These are phyloP conservation scores for Brachionus rotundiformis DNA, from an alignment of 1,140 invertebrate species.

Conservation along the genomic window DNA sequence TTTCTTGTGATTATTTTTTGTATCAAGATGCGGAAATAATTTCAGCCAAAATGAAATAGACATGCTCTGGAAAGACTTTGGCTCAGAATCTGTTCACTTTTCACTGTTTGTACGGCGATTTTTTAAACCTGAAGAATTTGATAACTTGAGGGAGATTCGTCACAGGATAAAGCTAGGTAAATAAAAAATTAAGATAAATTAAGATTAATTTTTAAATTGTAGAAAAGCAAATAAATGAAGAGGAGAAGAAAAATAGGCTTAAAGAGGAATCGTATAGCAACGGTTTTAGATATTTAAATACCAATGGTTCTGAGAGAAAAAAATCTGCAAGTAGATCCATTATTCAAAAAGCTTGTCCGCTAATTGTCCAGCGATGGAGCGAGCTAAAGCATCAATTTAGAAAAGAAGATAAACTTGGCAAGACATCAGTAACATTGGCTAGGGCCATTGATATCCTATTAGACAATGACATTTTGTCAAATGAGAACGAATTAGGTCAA, in stretches of 20 bases:
- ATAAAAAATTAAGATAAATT: neutral
- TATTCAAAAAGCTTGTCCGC: neutral
- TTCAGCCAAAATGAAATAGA: constrained; percentile 31
- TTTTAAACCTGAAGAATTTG: constrained; percentile 28
- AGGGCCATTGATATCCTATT: neutral
- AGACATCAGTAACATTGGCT: neutral
- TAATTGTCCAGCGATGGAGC: neutral
- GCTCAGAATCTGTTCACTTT: constrained; percentile 27
- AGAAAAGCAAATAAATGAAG: neutral
- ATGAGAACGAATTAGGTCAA: neutral
- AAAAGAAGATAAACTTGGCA: neutral
- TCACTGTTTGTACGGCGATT: constrained; percentile 20
- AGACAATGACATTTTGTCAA: neutral
- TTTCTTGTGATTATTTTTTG: neutral
- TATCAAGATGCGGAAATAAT: neutral
- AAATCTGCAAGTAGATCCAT: neutral
- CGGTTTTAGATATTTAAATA: neutral
- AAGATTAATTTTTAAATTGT: neutral
- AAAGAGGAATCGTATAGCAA: neutral
- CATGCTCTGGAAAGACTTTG: constrained; percentile 40
- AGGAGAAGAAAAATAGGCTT: neutral
- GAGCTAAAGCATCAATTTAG: constrained; percentile 14
- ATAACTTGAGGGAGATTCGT: neutral
- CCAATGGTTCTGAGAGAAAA: neutral
- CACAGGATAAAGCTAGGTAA: constrained; percentile 26